Percentiles rank a stretch among this genome's conserved stretches.
Conservation (phyloP, 2,888 invertebrate genomes). For the Ctena decussata region DNA sequence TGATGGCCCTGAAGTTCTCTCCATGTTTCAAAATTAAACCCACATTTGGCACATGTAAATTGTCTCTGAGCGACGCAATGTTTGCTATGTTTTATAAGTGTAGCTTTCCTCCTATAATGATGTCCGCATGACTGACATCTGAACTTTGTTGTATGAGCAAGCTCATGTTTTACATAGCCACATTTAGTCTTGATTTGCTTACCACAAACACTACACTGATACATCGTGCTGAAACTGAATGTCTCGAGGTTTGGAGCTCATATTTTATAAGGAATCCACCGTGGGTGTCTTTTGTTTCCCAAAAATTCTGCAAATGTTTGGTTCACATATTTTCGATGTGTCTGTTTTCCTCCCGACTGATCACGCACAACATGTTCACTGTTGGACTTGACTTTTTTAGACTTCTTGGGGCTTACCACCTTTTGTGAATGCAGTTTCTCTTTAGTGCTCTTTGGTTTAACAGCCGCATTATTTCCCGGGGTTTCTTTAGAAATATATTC, state of each 20-base stretch:
- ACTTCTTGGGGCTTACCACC: no score
- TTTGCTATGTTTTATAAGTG: not conserved
- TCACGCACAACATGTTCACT: not conserved
- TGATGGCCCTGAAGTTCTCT: not conserved
- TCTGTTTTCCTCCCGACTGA: not conserved
- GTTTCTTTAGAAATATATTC: no score
- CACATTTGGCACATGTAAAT: not conserved
- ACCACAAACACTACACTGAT: conserved; percentile 12
- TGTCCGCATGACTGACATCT: conserved; percentile 8
- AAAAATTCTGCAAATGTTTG: conserved; percentile 1
- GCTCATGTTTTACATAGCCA: not conserved
- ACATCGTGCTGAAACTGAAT: not conserved
- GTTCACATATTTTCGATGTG: not conserved
- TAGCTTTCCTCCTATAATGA: not conserved
- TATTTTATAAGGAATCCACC: conserved; percentile 6
- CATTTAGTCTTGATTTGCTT: not conserved
- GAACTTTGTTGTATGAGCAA: not conserved
- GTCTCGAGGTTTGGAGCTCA: not conserved
- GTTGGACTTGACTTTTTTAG: no score
- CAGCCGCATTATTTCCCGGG: no score
- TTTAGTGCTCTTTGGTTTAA: no score
- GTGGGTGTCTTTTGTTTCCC: not conserved
- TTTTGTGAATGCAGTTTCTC: no score
- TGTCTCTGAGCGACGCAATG: not conserved
- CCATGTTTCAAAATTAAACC: not conserved